These are phyloP conservation scores for Archocentrus centrarchus DNA, from an alignment of 2,113 vertebrate species.

Conservation along the genomic window DNA sequence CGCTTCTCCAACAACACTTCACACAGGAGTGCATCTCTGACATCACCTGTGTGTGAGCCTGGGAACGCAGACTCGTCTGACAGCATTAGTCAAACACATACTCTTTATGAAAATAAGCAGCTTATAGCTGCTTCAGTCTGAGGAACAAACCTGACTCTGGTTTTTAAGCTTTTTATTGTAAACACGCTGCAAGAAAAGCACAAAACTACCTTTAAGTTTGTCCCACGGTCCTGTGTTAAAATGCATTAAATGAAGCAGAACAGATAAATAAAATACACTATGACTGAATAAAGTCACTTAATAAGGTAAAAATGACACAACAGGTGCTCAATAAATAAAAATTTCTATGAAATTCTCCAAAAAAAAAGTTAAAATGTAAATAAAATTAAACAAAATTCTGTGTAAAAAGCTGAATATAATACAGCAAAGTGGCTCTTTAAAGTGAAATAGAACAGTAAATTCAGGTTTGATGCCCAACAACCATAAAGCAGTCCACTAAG, in stretches of 20 bases:
- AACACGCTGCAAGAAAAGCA: no score
- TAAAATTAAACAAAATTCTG: no score
- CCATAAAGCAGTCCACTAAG: no score
- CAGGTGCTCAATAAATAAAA: not conserved
- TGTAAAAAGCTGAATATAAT: not conserved
- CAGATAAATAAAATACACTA: not conserved
- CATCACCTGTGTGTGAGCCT: not conserved
- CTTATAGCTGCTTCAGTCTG: not conserved
- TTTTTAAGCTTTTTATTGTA: not conserved
- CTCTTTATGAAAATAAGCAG: not conserved
- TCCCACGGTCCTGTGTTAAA: not conserved
- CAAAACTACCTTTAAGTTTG: no score
- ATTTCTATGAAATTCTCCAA: not conserved
- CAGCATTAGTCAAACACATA: not conserved
- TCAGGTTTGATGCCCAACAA: no score
- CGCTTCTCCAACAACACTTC: not conserved
- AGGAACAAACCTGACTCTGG: no score
- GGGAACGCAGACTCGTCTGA: not conserved
- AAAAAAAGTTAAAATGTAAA: no score
- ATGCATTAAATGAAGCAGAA: not conserved
- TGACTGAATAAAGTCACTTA: not conserved
- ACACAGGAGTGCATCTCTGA: not conserved
- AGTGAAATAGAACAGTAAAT: not conserved
- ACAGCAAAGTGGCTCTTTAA: not conserved
- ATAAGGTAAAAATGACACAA: not conserved